These are phyloP conservation scores for Tholera decimalis DNA, from an alignment of 2,888 invertebrate genomes.

Conservation along the genomic window DNA sequence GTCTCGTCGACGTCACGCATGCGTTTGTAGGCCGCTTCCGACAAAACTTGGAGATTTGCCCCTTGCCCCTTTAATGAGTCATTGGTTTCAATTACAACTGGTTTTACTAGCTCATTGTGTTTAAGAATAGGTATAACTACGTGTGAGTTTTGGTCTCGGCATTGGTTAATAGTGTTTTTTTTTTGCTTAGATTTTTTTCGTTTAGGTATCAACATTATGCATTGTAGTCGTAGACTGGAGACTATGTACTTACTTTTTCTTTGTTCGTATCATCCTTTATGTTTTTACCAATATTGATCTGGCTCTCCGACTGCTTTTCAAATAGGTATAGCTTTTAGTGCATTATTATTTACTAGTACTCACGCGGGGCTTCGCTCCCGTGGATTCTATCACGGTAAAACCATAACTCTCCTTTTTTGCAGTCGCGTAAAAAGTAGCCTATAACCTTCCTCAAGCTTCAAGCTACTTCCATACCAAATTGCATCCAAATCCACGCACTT, in stretches of 20 bases:
- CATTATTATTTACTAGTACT: constrained; percentile 26
- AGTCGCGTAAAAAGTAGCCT: too few species aligned
- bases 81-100: constrained; percentile 61
- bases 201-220: not conserved
- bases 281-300: not conserved
- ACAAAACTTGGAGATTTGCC: constrained; percentile 64
- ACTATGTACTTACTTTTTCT: too few species aligned
- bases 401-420: too few species aligned
- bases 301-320: constrained; percentile 3
- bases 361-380: too few species aligned
- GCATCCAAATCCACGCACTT: too few species aligned
- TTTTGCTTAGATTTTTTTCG: not conserved
- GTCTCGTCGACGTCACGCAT: constrained; percentile 61
- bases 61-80: constrained; percentile 65
- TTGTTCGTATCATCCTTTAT: not conserved
- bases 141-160: constrained; percentile 35
- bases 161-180: not conserved
- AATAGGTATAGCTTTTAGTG: constrained; percentile 20
- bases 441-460: too few species aligned
- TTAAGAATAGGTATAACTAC: constrained; percentile 27
- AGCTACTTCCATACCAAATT: too few species aligned
- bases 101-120: constrained; percentile 49
- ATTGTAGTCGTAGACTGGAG: too few species aligned
- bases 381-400: too few species aligned
- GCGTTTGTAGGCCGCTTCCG: constrained; percentile 69